Evolutionary conservation across 2,797 vertebrate species (phyloP).

Genomic region (Enteromius anoplus): DNA sequence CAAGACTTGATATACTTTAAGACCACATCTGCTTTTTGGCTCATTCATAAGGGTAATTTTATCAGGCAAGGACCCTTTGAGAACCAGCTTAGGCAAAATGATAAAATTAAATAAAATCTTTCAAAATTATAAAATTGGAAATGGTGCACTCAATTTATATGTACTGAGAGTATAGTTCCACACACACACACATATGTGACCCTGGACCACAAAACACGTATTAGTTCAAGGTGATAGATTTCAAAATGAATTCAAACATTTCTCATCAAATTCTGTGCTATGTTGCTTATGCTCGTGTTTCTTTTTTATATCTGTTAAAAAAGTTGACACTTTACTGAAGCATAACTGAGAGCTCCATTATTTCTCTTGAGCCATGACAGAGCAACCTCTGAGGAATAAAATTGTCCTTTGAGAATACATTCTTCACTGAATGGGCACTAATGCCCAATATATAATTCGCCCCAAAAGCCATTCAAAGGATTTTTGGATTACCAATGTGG

Average conservation of each 20-base stretch:
- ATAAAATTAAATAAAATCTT: neutral
- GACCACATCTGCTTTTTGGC: slow-evolving; percentile 34
- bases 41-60: slow-evolving; percentile 20
- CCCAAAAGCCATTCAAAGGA: slow-evolving; percentile 26
- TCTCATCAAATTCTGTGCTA: neutral
- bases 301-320: neutral
- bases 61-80: neutral
- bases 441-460: neutral
- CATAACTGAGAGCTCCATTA: slow-evolving; percentile 5
- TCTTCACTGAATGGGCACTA: neutral
- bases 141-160: neutral
- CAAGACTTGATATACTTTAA: slow-evolving; percentile 9
- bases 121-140: neutral
- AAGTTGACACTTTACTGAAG: slow-evolving; percentile 5
- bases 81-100: neutral
- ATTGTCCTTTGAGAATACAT: neutral
- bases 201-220: no score
- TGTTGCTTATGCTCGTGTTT: neutral
- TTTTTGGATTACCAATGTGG: slow-evolving; percentile 5
- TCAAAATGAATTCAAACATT: neutral
- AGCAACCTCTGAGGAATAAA: slow-evolving; percentile 8
- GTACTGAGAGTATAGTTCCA: no score
- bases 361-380: neutral
- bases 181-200: no score
- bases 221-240: neutral